A percentile compares a stretch with the other conserved stretches of the same genome.
phyloP scores from a whole-genome alignment of 2,797 vertebrate genomes.

The Atherinosoma microstoma region DNA sequence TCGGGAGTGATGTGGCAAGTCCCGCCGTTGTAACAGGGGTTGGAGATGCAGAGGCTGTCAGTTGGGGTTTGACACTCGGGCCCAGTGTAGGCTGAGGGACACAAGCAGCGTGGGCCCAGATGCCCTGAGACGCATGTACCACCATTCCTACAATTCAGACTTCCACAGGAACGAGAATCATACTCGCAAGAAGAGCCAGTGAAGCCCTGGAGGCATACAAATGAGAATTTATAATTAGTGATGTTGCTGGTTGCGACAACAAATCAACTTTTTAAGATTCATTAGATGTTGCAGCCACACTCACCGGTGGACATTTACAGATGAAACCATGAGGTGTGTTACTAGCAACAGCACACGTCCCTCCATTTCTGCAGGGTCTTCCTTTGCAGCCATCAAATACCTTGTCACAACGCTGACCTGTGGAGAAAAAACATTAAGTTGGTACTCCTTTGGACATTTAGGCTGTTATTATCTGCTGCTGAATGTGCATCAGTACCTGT shows the following conservation, averaged over 20 bases:
- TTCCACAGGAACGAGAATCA: conserved; percentile 89
- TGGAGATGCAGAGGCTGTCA: conserved; percentile 89
- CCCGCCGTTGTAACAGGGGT: conserved; percentile 96
- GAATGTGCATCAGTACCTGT: conserved; percentile 82
- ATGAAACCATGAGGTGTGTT: conserved; percentile 92
- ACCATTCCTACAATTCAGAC: conserved; percentile 90
- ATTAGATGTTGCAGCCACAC: conserved; percentile 53
- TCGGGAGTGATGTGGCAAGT: conserved; percentile 89
- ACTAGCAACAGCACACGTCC: conserved; percentile 91
- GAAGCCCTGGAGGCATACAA: conserved; percentile 72
- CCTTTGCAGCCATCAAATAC: conserved; percentile 94
- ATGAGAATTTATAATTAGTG: not conserved
- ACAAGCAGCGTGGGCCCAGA: conserved; percentile 91
- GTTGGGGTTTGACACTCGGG: conserved; percentile 91
- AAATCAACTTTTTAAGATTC: not conserved
- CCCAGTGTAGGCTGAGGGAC: conserved; percentile 86
- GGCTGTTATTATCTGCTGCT: not conserved
- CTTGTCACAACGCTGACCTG: conserved; percentile 93
- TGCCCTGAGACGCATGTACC: conserved; percentile 90
- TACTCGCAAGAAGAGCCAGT: conserved; percentile 93
- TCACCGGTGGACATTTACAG: conserved; percentile 91
- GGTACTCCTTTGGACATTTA: not conserved
- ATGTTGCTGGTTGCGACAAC: not conserved
- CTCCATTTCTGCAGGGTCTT: conserved; percentile 91
- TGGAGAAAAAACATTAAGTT: conserved; percentile 14